phyloP scores from a whole-genome alignment of 1,140 invertebrate genomes.

The Bombus ignitus region DNA sequence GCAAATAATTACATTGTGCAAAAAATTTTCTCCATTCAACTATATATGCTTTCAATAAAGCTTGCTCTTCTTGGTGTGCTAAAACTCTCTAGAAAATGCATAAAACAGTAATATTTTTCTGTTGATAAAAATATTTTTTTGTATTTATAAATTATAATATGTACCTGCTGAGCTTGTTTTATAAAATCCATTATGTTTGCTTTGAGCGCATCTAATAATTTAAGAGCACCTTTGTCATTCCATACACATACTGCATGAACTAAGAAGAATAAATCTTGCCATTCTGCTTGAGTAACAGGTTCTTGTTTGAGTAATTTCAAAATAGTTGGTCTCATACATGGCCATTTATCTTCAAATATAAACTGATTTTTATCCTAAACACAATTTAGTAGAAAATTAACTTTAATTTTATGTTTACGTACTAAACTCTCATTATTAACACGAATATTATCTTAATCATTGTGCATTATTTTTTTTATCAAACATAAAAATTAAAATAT shows the following conservation, averaged over 20 bases:
- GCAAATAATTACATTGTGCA: slow-evolving; percentile 97
- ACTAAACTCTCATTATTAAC: not conserved
- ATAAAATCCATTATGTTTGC: slow-evolving; percentile 98
- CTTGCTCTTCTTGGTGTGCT: slow-evolving; percentile 96
- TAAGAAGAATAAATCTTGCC: slow-evolving; percentile 98
- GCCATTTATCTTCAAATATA: slow-evolving; percentile 97
- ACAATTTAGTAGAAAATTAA: not conserved
- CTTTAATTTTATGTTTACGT: not conserved
- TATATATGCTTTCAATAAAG: slow-evolving; percentile 97
- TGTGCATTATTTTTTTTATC: not conserved
- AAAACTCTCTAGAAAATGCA: slow-evolving; percentile 87
- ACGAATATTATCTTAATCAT: not conserved
- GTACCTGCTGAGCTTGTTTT: slow-evolving; percentile 93
- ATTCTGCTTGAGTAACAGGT: slow-evolving; percentile 95
- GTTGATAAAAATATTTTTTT: not conserved
- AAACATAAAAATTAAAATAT: not conserved
- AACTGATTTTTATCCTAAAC: slow-evolving; percentile 82
- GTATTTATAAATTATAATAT: slow-evolving; percentile 38
- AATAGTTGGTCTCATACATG: slow-evolving; percentile 95
- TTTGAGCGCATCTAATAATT: slow-evolving; percentile 93
- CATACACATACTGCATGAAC: slow-evolving; percentile 97
- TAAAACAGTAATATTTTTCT: slow-evolving; percentile 11
- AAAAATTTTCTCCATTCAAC: slow-evolving; percentile 99
- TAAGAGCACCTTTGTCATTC: slow-evolving; percentile 96
- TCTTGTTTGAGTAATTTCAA: slow-evolving; percentile 96